Conservation (phyloP, 2,888 invertebrate species). For the Volucella inanis region DNA sequence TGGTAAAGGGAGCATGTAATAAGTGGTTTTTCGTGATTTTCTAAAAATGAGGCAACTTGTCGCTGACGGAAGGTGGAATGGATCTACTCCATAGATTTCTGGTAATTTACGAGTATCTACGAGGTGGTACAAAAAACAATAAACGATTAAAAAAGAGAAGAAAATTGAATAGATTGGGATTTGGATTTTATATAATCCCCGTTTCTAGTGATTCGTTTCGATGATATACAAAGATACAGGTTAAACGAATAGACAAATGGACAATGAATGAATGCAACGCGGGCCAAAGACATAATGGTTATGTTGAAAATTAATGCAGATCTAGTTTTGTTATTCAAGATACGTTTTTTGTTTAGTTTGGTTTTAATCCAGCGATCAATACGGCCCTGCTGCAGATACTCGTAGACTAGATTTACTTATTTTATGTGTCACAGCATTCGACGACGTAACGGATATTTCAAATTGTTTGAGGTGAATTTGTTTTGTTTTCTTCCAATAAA, state of each 20-base stretch:
- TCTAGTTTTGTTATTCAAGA: not conserved
- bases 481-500: not conserved
- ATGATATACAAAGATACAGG: conserved; percentile 10
- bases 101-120: not conserved
- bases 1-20: conserved; percentile 33
- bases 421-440: not conserved
- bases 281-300: not conserved
- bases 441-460: conserved; percentile 14
- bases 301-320: conserved; percentile 18
- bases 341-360: not conserved
- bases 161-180: conserved; percentile 26
- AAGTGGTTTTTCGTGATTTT: conserved; percentile 48
- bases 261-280: conserved; percentile 24
- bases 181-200: conserved; percentile 38
- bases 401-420: not conserved
- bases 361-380: conserved; percentile 11
- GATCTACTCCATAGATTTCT: conserved; percentile 20
- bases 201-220: conserved; percentile 28
- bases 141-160: not conserved
- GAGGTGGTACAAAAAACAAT: too few relatives aligned
- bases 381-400: not conserved
- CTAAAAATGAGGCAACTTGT: conserved; percentile 1
- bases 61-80: conserved; percentile 36
- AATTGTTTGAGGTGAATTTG: not conserved
- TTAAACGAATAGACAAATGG: conserved; percentile 1